Evolutionary conservation across 2,113 vertebrate species (phyloP), one percentile per base, ranked within the genome.

Genomic region (Triplophysa rosa): DNA sequence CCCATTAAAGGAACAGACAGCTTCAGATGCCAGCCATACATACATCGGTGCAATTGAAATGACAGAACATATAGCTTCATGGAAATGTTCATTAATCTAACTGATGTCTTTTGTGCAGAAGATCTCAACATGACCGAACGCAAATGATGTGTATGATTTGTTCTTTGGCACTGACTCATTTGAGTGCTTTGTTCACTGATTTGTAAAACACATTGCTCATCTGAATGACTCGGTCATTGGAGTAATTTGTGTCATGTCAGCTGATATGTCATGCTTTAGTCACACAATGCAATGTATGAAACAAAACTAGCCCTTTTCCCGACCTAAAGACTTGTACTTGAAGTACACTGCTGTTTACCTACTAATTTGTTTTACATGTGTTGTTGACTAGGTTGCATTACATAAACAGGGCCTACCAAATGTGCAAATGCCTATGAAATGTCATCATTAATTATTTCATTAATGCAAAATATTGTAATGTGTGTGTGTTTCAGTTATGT

Each of bases 151-250:
- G 74, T 77, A 65, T 54, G 62, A 77, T 77, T 77, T 65, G 62
- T 77, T 77, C 45, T 77, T 64, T 77, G 45, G 26, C 24, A 9
- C 74, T 65, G 74, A 77, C 74, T 77, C 62, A 65, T 77, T 37
- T 54, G 45, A 74, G 45, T 10, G 61, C 74, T 77, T 65, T 77
- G 74, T 77, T 64, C 61, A 77, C 61, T 77, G 74, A 77, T 77
- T 77, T 65, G 74, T 77, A 77, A 77, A 77, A 77, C 62, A 66
- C 74, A 77, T 77, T 77, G 61, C 62, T 77, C 74, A 77, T 77
- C 54, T 77, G 24, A 65, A 14, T 37, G 74, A 77, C 33, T 77
- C 26, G 66, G 19, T 19, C 24, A 54, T 65, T 54, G 61, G 62
- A 77, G 62, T 77, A 66, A 65, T 77, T 52, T 77, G 74, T 66